Conservation (phyloP, 2,113 vertebrate species). For the Odocoileus hemionus region DNA sequence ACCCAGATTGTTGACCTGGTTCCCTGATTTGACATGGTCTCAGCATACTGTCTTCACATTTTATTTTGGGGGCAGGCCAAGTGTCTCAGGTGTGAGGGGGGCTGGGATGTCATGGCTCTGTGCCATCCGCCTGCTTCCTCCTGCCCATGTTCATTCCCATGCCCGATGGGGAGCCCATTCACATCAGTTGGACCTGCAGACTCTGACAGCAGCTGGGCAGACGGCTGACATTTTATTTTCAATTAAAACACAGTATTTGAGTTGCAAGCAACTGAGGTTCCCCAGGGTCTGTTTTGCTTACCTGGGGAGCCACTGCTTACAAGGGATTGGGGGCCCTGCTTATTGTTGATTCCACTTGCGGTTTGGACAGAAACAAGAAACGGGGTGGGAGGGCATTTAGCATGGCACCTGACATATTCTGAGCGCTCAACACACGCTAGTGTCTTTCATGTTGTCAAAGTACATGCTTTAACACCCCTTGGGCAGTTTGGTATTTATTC, state of each 20-base stretch:
- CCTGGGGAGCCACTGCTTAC: not conserved
- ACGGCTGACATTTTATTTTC: not conserved
- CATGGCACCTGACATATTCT: rapidly evolving
- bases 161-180: not conserved
- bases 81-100: not conserved
- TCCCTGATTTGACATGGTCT: not conserved
- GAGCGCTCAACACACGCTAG: rapidly evolving
- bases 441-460: not conserved
- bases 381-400: rapidly evolving
- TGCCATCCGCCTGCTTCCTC: not conserved
- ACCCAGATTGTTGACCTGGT: not conserved
- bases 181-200: not conserved
- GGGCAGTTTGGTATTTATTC: not conserved
- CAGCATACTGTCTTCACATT: not conserved
- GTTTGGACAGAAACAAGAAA: not conserved
- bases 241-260: not conserved
- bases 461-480: not conserved
- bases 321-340: rapidly evolving
- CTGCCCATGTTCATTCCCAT: rapidly evolving
- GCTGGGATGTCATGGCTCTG: rapidly evolving
- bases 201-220: not conserved
- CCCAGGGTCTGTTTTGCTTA: not conserved
- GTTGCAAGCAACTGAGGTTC: not conserved
- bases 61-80: not conserved
- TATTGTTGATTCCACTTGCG: not conserved